phyloP scores from a whole-genome alignment of 2,113 vertebrate genomes.

The Phalacrocorax brasilianus region DNA sequence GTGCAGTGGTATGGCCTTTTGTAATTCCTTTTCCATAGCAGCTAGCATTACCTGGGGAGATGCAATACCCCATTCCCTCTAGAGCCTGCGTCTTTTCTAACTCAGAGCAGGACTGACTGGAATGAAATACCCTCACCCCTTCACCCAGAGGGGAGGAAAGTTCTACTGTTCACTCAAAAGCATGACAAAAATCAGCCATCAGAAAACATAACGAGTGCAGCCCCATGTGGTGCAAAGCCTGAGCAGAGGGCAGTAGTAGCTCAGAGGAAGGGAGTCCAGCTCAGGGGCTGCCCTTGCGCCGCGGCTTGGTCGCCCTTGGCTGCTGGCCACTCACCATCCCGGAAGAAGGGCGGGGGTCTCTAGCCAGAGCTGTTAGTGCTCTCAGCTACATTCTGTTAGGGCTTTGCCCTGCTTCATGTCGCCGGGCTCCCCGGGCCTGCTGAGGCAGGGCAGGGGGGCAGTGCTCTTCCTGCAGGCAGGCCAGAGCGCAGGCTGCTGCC shows the following conservation, averaged over 20 bases:
- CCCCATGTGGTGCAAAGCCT: fast-evolving
- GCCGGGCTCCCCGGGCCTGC: neutral
- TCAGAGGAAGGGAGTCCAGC: neutral
- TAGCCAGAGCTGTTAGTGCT: neutral
- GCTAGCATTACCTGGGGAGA: neutral
- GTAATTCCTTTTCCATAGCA: neutral
- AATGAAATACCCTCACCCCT: neutral
- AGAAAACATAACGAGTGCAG: neutral
- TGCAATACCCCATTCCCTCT: fast-evolving
- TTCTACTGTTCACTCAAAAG: neutral
- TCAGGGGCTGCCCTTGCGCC: fast-evolving
- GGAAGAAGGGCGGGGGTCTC: neutral
- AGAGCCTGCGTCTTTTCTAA: neutral
- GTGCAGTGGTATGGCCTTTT: neutral
- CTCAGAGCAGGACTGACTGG: neutral
- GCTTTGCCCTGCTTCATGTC: neutral
- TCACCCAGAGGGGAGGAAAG: neutral
- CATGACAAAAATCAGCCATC: neutral
- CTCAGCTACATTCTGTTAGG: fast-evolving
- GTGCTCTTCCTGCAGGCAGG: neutral
- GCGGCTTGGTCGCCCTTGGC: fast-evolving
- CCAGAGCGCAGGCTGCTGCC: neutral
- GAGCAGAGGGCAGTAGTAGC: neutral
- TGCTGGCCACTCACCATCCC: too few relatives aligned
- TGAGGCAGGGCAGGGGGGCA: neutral